These are phyloP conservation scores for Drosophila funebris DNA, from an alignment of 1,140 invertebrate species.

Conservation along the genomic window DNA sequence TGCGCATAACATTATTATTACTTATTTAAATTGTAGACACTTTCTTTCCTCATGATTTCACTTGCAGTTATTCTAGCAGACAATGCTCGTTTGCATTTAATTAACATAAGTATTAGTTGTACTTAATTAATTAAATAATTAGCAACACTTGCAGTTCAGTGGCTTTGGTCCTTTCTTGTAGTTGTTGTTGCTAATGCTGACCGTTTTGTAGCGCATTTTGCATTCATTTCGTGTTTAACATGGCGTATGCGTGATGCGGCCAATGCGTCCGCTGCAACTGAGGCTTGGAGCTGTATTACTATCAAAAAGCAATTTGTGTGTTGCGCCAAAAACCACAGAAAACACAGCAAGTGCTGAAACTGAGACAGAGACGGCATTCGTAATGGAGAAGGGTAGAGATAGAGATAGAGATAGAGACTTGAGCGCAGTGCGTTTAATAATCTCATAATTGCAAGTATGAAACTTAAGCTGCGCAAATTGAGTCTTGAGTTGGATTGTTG, in stretches of 20 bases:
- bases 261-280: background rate
- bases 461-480: conserved; percentile 58
- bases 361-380: background rate
- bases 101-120: background rate
- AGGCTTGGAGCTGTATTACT: conserved; percentile 5
- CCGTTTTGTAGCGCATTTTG: background rate
- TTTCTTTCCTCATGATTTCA: too few species aligned
- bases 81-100: background rate
- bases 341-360: background rate
- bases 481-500: conserved; percentile 32
- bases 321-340: conserved; percentile 3
- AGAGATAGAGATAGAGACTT: background rate
- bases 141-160: background rate
- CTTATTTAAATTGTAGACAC: too few species aligned
- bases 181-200: background rate
- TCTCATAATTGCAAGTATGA: conserved; percentile 64
- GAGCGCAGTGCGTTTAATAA: conserved; percentile 44
- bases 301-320: conserved; percentile 41
- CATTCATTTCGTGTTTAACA: conserved; percentile 9
- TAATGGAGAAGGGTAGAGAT: background rate
- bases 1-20: too few species aligned
- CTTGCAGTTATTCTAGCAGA: too few species aligned
- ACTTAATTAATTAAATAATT: background rate
- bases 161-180: background rate
- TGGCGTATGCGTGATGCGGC: conserved; percentile 33